These are phyloP conservation scores for Cirrhinus mrigala DNA, from an alignment of 2,797 vertebrate species.

Conservation along the genomic window DNA sequence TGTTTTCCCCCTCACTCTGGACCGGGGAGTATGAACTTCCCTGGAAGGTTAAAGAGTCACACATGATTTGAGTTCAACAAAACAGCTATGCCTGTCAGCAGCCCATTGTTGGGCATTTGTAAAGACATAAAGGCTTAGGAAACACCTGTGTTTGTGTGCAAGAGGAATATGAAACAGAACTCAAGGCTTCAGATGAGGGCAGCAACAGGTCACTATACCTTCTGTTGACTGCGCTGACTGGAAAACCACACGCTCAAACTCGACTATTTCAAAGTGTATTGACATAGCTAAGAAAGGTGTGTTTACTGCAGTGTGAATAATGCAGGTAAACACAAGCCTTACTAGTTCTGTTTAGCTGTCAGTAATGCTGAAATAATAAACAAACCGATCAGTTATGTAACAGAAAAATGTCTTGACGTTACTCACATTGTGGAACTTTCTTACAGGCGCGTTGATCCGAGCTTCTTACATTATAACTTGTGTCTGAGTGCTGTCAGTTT, in stretches of 20 bases:
- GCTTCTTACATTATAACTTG: not conserved
- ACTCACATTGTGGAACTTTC: not conserved
- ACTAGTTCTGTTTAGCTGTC: not conserved
- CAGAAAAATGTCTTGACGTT: not conserved
- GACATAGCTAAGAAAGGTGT: not conserved
- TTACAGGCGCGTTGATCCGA: not conserved
- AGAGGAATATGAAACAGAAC: conserved; percentile 58
- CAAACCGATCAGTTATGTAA: not conserved
- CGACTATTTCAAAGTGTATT: not conserved
- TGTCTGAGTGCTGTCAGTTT: not conserved
- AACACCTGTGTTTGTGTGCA: conserved; percentile 69
- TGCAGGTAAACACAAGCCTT: conserved; percentile 9
- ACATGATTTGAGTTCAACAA: conserved; percentile 65
- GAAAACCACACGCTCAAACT: conserved; percentile 12
- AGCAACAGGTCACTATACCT: conserved; percentile 42
- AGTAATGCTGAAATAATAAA: not conserved
- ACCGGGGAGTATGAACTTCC: conserved; percentile 48
- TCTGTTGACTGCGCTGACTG: conserved; percentile 36
- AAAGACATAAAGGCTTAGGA: conserved; percentile 65
- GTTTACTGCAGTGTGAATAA: not conserved
- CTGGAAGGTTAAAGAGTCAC: conserved; percentile 65
- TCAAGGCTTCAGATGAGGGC: conserved; percentile 41
- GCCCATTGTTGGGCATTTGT: conserved; percentile 65
- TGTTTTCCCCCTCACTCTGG: not conserved
- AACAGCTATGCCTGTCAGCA: conserved; percentile 65